Evolutionary conservation across 1,140 invertebrate species (phyloP).

Genomic region (Papilio aristodemus): DNA sequence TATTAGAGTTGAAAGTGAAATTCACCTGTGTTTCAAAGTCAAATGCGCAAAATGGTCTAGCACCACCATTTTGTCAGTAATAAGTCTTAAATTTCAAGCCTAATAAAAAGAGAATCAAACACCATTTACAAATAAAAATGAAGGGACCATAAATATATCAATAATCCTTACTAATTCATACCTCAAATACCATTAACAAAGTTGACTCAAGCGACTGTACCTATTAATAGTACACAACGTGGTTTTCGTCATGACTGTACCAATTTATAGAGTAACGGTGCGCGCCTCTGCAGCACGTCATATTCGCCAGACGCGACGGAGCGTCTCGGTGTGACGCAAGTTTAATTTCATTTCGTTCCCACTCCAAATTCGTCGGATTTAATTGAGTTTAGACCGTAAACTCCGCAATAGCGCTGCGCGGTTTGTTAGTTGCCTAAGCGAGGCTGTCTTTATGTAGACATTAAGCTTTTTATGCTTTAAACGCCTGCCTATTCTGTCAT

Average conservation of each 20-base stretch:
- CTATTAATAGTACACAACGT: too few species aligned
- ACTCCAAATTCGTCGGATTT: constrained; percentile 62
- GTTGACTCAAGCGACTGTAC: too few species aligned
- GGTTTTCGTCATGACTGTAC: background rate
- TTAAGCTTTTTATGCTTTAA: constrained; percentile 57
- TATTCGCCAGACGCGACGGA: constrained; percentile 44
- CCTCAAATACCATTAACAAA: too few species aligned
- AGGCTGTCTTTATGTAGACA: constrained; percentile 57
- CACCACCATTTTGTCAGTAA: too few species aligned
- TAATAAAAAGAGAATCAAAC: too few species aligned
- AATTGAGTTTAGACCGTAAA: constrained; percentile 66
- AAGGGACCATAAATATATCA: too few species aligned
- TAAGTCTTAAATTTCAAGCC: too few species aligned
- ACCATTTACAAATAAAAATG: too few species aligned
- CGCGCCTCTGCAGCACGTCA: constrained; percentile 44
- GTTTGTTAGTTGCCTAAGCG: constrained; percentile 68
- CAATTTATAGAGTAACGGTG: constrained; percentile 44
- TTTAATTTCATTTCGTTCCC: constrained; percentile 66
- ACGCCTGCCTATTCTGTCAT: constrained; percentile 48
- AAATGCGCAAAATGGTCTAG: background rate
- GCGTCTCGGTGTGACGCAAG: constrained; percentile 57
- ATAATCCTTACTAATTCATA: too few species aligned
- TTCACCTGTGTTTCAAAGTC: constrained; percentile 12
- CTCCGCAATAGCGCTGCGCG: constrained; percentile 48
- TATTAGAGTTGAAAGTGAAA: constrained; percentile 13